Conservation (phyloP, 2,797 vertebrate genomes). For the Schizothorax lantsangensis region DNA sequence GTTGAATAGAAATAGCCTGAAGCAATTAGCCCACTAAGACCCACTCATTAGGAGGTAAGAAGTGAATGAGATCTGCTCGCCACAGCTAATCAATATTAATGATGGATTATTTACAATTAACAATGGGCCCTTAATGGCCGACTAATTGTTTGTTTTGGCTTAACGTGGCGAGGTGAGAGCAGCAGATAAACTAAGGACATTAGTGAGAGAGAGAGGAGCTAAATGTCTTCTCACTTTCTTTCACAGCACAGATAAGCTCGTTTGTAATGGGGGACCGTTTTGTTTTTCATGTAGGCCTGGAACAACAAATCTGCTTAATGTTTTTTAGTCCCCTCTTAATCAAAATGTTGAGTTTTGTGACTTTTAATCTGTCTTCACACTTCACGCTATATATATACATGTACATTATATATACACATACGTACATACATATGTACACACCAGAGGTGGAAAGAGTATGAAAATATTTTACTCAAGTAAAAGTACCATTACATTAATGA, state of each 20-base stretch:
- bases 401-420: too few species aligned
- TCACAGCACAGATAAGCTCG: slow-evolving; percentile 27
- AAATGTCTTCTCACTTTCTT: slow-evolving; percentile 57
- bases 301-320: background rate
- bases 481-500: too few species aligned
- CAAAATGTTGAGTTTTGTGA: background rate
- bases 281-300: background rate
- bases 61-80: slow-evolving; percentile 61
- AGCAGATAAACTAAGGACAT: slow-evolving; percentile 57
- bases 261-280: background rate
- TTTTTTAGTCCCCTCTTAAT: background rate
- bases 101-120: slow-evolving; percentile 70
- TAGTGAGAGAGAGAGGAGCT: slow-evolving; percentile 46
- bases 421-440: too few species aligned
- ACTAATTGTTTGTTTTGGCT: slow-evolving; percentile 66
- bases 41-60: slow-evolving; percentile 64
- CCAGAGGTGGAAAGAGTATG: too few species aligned
- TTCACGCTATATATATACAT: too few species aligned
- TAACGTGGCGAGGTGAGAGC: slow-evolving; percentile 59
- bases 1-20: slow-evolving; percentile 56
- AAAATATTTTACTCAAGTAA: too few species aligned
- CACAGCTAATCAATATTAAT: slow-evolving; percentile 68
- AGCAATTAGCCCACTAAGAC: slow-evolving; percentile 66
- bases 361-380: background rate
- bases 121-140: slow-evolving; percentile 62